Conservation (phyloP, 2,888 invertebrate species). For the Sesamia inferens region DNA sequence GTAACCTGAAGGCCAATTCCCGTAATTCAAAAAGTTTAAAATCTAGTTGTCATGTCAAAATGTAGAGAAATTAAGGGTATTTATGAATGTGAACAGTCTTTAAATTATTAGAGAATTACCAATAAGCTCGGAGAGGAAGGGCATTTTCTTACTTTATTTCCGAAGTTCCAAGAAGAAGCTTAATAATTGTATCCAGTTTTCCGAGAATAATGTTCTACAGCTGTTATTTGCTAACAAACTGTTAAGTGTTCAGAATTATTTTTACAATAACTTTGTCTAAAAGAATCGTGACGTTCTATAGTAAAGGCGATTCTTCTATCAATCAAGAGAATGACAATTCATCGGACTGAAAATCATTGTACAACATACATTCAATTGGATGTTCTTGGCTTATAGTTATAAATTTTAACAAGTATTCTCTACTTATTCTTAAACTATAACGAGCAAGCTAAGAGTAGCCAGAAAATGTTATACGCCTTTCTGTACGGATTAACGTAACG, state of each 20-base stretch:
- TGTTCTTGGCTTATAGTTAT: conserved; percentile 6
- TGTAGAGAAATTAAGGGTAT: too few species aligned
- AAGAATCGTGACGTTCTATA: background rate
- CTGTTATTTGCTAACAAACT: conserved; percentile 4
- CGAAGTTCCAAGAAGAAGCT: conserved; percentile 33
- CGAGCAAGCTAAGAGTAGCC: background rate
- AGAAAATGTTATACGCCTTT: background rate
- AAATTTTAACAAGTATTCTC: conserved; percentile 2
- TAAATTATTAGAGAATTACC: too few species aligned
- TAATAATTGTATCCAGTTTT: conserved; percentile 36
- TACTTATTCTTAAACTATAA: conserved; percentile 1
- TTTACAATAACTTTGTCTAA: background rate
- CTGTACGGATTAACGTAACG: background rate
- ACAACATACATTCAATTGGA: conserved; percentile 2
- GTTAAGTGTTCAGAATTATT: background rate
- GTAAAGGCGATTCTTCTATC: background rate
- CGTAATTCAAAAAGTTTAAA: too few species aligned
- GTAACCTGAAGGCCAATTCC: conserved; percentile 22
- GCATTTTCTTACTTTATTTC: conserved; percentile 39
- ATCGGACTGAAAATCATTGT: background rate
- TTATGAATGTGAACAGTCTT: too few species aligned
- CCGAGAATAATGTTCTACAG: conserved; percentile 25
- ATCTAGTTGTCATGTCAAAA: too few species aligned
- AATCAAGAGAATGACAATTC: background rate
- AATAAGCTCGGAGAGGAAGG: conserved; percentile 34